Evolutionary conservation across 2,888 invertebrate genomes (phyloP), one percentile per base, ranked within the genome.

Genomic region (Brenthis daphne): DNA sequence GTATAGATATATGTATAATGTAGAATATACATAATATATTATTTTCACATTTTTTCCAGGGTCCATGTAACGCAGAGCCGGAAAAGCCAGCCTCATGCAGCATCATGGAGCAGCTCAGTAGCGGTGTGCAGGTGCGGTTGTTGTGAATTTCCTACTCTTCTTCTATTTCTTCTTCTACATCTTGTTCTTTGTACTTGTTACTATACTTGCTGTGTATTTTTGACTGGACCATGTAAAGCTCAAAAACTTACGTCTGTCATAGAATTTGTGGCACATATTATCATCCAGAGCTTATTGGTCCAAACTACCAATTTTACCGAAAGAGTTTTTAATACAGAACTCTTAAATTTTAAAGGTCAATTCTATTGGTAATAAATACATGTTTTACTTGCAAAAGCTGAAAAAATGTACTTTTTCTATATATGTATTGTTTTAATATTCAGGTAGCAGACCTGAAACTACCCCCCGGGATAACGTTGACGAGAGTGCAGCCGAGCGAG

Each of bases 391-490:
- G 2, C 3, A 24, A 24, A 24, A 24, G 24, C 24, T 24, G 4
- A 24, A 24, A 24, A 24, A 3, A 24, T 24, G 4, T 29, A 29
- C 4, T 29, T 43, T 6, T 12, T 50, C 48, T 13, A 33, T 60
- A 37, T 43, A 56, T 11, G 29, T 48, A 29, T 29, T n/a, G 11
- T 4, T 47, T 14, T 65, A 64, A n/a, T 43, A 66, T 43, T 0
- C 80, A 92, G 88, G 95, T 95, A 65, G 94, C 95, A 11, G 95
- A 95, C 74, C 80, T 96, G 24, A 92, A 93, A 53, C 85, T 97
- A 56, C 97, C 97, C 0, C 96, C 97, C 0, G 97, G 97, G n/a
- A 97, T 97, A 57, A 97, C 96, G 0, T 93, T 96, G 53, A 96
- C 96, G 0, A 94, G 96, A 70, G 96, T 96, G 0, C 95, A 95